Evolutionary conservation across 1,140 invertebrate species (phyloP), one percentile per base, ranked within the genome.

Genomic region (Limonius californicus): DNA sequence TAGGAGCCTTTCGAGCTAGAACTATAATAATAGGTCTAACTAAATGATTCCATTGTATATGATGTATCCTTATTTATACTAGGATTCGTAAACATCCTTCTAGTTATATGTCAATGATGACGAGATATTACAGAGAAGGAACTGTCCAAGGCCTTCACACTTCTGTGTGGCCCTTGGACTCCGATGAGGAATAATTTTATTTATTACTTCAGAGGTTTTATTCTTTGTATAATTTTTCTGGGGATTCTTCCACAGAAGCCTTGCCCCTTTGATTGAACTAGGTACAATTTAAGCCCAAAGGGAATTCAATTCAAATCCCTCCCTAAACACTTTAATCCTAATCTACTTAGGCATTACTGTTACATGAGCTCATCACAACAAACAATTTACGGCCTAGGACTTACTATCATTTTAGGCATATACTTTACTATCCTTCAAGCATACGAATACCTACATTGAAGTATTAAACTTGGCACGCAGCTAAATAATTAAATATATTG

Each of bases 171-270:
- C 71, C 19, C 73, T 71, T 72, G 81, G 81, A 50, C 64, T 86
- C 76, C 77, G 77, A 66, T 75, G 77, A 75, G 82, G 84, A 64
- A 84, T 86, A 82, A 79, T 85, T 71, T 68, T 85, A 76, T 85
- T 86, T 79, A 86, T 86, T 82, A 73, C 78, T 45, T 85, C 82
- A 63, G 83, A 86, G 81, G 63, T 86, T 56, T 80, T 85, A 27
- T 85, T 86, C 74, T 85, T 85, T 76, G 62, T 83, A 57, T 79
- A 77, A 50, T 85, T 86, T 77, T 85, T 87, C 75, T 85, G 83
- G 82, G 71, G 78, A 6, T 88, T 85, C 73, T 87, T 87, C 73
- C 84, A 87, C 72, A 81, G 79, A 76, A 82, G 80, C 2, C 62
- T 87, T 73, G 72, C 80, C 0, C 85, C 84, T n/a, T 75, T 73